Base-by-base conservation (phyloP, 2,888 invertebrate species). In the Cryptus viduatorius region DNA sequence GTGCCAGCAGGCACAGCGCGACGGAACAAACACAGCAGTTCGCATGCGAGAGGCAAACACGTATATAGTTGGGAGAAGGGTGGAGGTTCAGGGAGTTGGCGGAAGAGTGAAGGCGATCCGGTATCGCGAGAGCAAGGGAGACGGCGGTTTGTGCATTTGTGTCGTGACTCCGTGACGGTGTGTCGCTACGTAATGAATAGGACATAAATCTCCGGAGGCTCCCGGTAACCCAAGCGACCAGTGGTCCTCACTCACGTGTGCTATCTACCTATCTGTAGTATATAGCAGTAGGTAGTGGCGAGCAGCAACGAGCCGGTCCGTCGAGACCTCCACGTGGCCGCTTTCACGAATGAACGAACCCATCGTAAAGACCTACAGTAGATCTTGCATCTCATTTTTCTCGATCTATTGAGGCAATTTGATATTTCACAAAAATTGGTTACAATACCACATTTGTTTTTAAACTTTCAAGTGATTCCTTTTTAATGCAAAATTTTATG, bases 131-230 rank as follows among this genome's bases (percentile, higher is more conserved):
- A 31, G 42, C 5, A 56, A 44, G 65, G 53, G 31, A 78, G 53
- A 48, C 46, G 82, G 68, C 82, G 86, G 86, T 81, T 85, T 82
- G 90, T 88, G 89, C 88, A 88, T 89, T 88, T 88, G 90, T 86
- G 89, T 89, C 86, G 83, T 83, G 83, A 81, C 65, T 53, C 68
- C 75, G 48, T 61, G 61, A 61, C 78, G 82, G 82, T 87, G 88
- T 86, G 87, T 86, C 85, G 86, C 87, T 87, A 83, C 86, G 89
- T 90, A 91, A 91, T 91, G 90, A 91, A 93, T 91, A 91, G 92
- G 90, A 88, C 92, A 93, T 93, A 92, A 93, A 93, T 93, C 91
- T 92, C 89, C 82, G 84, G 89, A 88, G 89, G 86, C 86, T 86
- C 86, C 84, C 83, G 72, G 79, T 69, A 81, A 84, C 75, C 81